Conservation (phyloP, 1,140 invertebrate genomes). For the Saccostrea glomerata region DNA sequence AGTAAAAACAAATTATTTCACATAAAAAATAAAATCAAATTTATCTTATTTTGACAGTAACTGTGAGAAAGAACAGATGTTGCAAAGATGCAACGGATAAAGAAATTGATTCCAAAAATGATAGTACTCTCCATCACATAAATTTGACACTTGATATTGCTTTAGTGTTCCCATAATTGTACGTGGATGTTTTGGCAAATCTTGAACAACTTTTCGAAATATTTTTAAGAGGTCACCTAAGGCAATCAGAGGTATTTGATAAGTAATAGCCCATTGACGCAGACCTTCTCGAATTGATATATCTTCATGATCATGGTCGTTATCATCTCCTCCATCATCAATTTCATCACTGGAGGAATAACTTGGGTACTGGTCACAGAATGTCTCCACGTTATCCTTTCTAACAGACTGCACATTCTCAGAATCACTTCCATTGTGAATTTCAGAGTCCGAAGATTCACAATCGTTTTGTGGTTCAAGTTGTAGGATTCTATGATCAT, state of each 20-base stretch:
- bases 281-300: neutral
- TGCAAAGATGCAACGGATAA: too few species aligned
- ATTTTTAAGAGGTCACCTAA: conserved; percentile 21
- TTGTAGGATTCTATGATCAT: neutral
- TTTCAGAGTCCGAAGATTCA: neutral
- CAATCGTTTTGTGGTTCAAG: neutral
- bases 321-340: neutral
- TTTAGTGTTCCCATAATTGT: conserved; percentile 12
- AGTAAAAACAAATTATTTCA: too few species aligned
- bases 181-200: conserved; percentile 40
- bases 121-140: conserved; percentile 24
- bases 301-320: neutral
- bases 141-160: conserved; percentile 13
- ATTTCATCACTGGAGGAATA: neutral
- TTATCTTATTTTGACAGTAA: too few species aligned
- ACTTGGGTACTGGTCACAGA: neutral
- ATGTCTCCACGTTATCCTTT: neutral
- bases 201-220: neutral
- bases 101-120: neutral
- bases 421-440: neutral
- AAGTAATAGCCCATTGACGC: neutral
- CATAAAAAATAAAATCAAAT: too few species aligned
- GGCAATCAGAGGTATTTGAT: conserved; percentile 9
- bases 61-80: too few species aligned
- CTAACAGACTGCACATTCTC: neutral